Conservation (phyloP, 2,113 vertebrate genomes). For the Anarhynchus alexandrinus region DNA sequence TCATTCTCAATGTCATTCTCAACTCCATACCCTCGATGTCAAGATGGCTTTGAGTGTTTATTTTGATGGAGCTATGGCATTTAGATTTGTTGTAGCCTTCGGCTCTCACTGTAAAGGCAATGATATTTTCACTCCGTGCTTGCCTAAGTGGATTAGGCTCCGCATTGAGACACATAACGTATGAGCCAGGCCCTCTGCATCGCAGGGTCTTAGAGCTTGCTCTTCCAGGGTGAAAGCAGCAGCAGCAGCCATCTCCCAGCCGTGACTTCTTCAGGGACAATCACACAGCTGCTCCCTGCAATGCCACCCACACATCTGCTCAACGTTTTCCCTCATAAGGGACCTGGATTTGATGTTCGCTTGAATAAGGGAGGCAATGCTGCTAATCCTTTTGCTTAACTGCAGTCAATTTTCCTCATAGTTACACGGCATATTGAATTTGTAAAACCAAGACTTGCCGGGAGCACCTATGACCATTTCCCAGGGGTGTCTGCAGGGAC, state of each 20-base stretch:
- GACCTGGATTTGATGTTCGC: accelerated
- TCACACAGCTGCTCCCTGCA: neutral
- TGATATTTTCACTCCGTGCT: conserved; percentile 38
- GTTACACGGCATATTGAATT: neutral
- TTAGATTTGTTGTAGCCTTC: conserved; percentile 41
- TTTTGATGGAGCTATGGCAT: conserved; percentile 30
- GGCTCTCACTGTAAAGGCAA: conserved; percentile 11
- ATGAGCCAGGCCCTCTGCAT: neutral
- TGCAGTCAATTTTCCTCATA: neutral
- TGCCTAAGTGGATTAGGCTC: conserved; percentile 60
- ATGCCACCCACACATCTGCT: neutral
- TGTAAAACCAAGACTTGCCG: neutral
- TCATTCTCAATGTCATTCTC: conserved; percentile 35
- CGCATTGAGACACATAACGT: neutral
- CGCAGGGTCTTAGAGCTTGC: neutral
- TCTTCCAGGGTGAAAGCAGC: neutral
- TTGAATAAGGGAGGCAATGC: neutral
- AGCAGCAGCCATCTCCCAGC: neutral
- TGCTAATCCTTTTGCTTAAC: neutral
- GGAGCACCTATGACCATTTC: neutral
- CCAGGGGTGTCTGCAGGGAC: neutral
- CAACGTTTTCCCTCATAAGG: neutral
- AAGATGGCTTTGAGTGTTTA: conserved; percentile 26
- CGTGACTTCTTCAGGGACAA: neutral
- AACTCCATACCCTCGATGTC: neutral